Conservation (phyloP, 2,888 invertebrate genomes). For the Dichetophora obliterata region DNA sequence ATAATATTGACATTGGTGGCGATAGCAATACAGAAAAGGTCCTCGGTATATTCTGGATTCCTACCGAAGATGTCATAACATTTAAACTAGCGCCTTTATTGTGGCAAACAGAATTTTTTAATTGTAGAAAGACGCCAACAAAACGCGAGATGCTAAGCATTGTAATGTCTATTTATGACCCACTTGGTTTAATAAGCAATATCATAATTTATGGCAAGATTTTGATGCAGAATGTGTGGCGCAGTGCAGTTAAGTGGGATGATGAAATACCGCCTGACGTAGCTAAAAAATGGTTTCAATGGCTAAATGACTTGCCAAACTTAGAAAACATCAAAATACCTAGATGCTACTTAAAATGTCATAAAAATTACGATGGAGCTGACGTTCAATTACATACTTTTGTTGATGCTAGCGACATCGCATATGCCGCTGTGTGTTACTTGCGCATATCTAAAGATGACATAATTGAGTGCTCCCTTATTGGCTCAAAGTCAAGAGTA, state of each 20-base stretch:
- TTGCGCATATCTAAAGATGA: background rate
- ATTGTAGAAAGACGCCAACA: slow-evolving; percentile 36
- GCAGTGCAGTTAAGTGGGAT: slow-evolving; percentile 3
- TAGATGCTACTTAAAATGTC: slow-evolving; percentile 10
- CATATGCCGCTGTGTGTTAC: background rate
- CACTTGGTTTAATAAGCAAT: slow-evolving; percentile 16
- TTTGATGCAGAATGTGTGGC: slow-evolving; percentile 27
- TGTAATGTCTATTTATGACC: slow-evolving; percentile 10
- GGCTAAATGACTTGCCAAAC: slow-evolving; percentile 25
- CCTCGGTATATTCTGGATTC: slow-evolving; percentile 45
- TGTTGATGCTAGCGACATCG: slow-evolving; percentile 28
- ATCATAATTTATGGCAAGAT: slow-evolving; percentile 19
- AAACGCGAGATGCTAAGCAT: slow-evolving; percentile 36
- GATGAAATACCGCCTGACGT: background rate
- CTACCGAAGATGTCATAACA: slow-evolving; percentile 27
- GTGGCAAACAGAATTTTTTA: slow-evolving; percentile 22
- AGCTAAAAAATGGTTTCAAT: slow-evolving; percentile 9
- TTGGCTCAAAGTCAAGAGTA: background rate
- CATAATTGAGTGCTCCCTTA: background rate
- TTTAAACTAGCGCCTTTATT: slow-evolving; percentile 37
- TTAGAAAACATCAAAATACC: slow-evolving; percentile 33
- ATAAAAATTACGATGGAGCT: background rate
- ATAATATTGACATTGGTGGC: slow-evolving; percentile 22
- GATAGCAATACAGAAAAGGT: slow-evolving; percentile 36
- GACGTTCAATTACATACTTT: slow-evolving; percentile 27